Base-by-base conservation (phyloP, 1,140 invertebrate species). In the Heliothis subflexa region DNA sequence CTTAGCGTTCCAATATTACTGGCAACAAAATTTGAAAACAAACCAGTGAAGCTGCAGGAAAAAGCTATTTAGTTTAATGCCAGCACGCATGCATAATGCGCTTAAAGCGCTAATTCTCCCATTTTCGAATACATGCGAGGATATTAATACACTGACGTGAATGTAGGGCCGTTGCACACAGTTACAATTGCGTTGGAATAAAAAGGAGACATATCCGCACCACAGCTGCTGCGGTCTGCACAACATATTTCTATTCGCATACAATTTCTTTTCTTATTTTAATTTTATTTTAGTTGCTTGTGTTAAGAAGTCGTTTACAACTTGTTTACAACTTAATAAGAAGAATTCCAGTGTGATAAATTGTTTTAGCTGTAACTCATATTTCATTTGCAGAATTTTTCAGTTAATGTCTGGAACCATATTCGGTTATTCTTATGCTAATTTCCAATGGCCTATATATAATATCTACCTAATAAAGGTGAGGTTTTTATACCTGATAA, bases 1-100 rank as follows among this genome's bases (percentile, higher is more conserved):
- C 2, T 47, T 66, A 66, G 12, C 40, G 40, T 40, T 18, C 14
- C 25, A 33, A 70, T 47, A 28, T 50, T 68, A 47, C 25, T n/a
- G 33, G 16, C 40, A 47, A 40, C 33, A 47, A 64, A 64, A 9
- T 61, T 59, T 61, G 13, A 49, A 47, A 66, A 66, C 13, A 21
- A n/a, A 18, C 40, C 25, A 71, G 49, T 25, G n/a, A 52, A 75
- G 21, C 47, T 62, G 45, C 3, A n/a, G 57, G 33, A 47, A 52
- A 75, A 74, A 74, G 59, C 73, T 75, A 64, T 64, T 75, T 74
- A 59, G 55, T 74, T 61, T 62, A 75, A 62, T 52, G n/a, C 28
- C 28, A 64, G 47, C 59, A 64, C 40, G 73, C 73, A 50, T 75
- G 18, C 57, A 64, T 75, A 61, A 73, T 73, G 25, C 54, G 71